A percentile compares a stretch with the other conserved stretches of the same genome.
Conservation (phyloP, 2,113 vertebrate species). For the Bos indicus region DNA sequence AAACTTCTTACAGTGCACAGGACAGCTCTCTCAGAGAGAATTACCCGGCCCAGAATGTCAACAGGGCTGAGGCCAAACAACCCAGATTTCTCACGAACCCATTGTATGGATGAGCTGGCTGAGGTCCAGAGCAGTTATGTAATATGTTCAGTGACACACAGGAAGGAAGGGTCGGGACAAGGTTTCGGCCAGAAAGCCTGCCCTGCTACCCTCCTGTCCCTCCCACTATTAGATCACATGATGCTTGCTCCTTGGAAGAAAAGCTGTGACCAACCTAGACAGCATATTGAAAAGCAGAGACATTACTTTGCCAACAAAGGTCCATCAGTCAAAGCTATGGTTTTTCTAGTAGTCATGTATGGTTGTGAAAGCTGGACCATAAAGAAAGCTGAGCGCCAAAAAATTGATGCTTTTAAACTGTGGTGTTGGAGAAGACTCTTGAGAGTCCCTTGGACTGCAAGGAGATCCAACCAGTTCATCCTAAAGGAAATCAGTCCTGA, state of each 20-base stretch:
- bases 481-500: neutral
- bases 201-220: neutral
- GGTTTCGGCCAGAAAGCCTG: neutral
- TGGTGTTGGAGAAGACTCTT: neutral
- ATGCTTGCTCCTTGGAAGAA: neutral
- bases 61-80: fast-evolving
- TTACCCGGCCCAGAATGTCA: fast-evolving
- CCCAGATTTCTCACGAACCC: neutral
- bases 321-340: neutral
- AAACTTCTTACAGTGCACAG: fast-evolving
- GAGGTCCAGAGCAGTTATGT: neutral
- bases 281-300: neutral
- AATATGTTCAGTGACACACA: neutral
- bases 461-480: neutral
- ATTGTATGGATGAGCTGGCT: fast-evolving
- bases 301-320: neutral
- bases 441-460: neutral
- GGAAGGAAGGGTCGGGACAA: too few relatives aligned
- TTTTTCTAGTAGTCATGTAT: neutral
- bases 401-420: neutral
- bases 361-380: neutral
- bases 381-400: neutral
- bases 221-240: neutral
- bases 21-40: too few relatives aligned
- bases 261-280: neutral